Evolutionary conservation across 2,113 vertebrate genomes (phyloP), one percentile per base, ranked within the genome.

Genomic region (Bubo bubo): DNA sequence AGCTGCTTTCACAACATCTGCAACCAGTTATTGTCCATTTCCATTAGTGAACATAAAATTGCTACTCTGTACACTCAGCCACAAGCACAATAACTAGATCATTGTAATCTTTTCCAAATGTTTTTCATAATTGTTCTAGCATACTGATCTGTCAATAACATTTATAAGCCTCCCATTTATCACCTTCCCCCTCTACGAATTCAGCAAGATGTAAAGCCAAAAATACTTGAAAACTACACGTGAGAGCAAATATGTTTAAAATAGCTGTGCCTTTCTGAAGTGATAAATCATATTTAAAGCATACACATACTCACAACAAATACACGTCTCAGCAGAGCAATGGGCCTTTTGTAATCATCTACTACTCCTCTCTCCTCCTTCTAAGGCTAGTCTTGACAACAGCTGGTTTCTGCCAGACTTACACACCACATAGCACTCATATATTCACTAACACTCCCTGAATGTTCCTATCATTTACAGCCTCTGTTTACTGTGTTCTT

Each of bases 21-120:
- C 72, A 95, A 86, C 35, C 73, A 71, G 91, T 73, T 74, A 90
- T 90, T 95, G 95, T 85, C 93, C 91, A 43, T 94, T 85, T 84
- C 92, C 83, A 95, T 76, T 87, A 97, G 74, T 1, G 34, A 86
- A 88, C 66, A 45, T 7, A 16, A 93, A 96, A 97, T 91, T 96
- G 92, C 80, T 66, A 37, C 80, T 55, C 72, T 37, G 20, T 30
- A 55, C 63, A 8, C 58, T 56, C 79, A 58, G 67, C 52, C 34
- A 63, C 47, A 70, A 90, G 85, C n/a, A 37, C 73, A 96, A 91
- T 62, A 79, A 80, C 30, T 39, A 73, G 52, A 86, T 74, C 85
- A n/a, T 41, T 35, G 73, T 24, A 32, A 86, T 84, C 74, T 93
- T 73, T 66, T 60, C 47, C 68, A 60, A 56, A 89, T 55, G 66